These are phyloP conservation scores for Tautogolabrus adspersus DNA, from an alignment of 2,113 vertebrate genomes.

Conservation along the genomic window DNA sequence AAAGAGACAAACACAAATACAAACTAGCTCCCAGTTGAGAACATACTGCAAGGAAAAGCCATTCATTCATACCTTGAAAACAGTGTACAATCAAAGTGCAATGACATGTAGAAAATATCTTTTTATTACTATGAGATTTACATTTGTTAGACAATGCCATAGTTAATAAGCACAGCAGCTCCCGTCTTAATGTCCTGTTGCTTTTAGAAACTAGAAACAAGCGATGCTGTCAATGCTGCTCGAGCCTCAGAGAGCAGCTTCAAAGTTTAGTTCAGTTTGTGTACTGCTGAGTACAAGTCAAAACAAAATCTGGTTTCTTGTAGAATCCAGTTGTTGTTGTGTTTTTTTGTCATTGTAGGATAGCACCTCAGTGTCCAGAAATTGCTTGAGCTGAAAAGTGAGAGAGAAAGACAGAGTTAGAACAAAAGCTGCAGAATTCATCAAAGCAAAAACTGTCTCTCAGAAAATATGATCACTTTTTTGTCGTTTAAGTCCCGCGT, in stretches of 20 bases:
- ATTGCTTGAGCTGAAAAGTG: conserved; percentile 89
- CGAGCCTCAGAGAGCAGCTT: conserved; percentile 46
- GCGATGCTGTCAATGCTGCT: conserved; percentile 33
- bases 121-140: conserved; percentile 78
- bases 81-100: conserved; percentile 89
- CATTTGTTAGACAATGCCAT: conserved; percentile 71
- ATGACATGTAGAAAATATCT: conserved; percentile 84
- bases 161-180: conserved; percentile 68
- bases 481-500: too few relatives aligned
- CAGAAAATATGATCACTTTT: too few relatives aligned
- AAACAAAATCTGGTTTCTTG: conserved; percentile 55
- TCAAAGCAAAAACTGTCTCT: background rate
- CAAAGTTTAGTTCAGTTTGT: conserved; percentile 53
- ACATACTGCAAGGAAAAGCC: conserved; percentile 73
- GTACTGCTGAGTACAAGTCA: conserved; percentile 41
- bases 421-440: background rate
- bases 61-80: conserved; percentile 67
- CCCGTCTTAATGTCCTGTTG: conserved; percentile 42
- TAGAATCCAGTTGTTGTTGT: background rate
- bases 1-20: conserved; percentile 22
- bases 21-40: conserved; percentile 53
- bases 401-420: conserved; percentile 42
- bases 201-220: conserved; percentile 63
- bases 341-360: conserved; percentile 44
- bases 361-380: conserved; percentile 89